Percentiles rank a stretch among this genome's conserved stretches.
phyloP scores from a whole-genome alignment of 2,888 invertebrate genomes.

The Pyrgus malvae region DNA sequence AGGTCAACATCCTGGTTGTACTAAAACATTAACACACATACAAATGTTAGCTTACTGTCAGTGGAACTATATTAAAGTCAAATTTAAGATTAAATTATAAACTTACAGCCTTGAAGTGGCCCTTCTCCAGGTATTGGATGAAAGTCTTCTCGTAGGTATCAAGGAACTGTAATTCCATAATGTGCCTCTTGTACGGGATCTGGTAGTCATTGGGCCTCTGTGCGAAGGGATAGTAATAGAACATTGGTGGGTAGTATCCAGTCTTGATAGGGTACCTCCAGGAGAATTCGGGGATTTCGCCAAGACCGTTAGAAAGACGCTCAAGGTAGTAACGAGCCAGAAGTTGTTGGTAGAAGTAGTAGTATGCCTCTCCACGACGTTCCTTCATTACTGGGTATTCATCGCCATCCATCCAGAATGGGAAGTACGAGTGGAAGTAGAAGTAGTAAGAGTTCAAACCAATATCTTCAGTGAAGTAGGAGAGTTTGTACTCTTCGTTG shows the following conservation, averaged over 20 bases:
- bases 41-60: neutral
- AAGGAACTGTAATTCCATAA: conserved; percentile 78
- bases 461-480: conserved; percentile 87
- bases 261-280: conserved; percentile 82
- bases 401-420: conserved; percentile 83
- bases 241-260: conserved; percentile 51
- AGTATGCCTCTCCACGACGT: conserved; percentile 84
- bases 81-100: neutral
- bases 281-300: conserved; percentile 83
- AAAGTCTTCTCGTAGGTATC: conserved; percentile 81
- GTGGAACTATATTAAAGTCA: neutral
- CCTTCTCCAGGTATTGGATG: conserved; percentile 75
- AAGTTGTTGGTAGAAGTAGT: conserved; percentile 85
- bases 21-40: conserved; percentile 43
- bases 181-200: conserved; percentile 71
- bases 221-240: conserved; percentile 43
- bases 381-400: conserved; percentile 73
- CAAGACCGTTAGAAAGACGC: conserved; percentile 84
- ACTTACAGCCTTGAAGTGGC: conserved; percentile 80
- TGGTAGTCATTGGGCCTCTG: conserved; percentile 72
- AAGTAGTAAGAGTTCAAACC: conserved; percentile 86
- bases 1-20: conserved; percentile 59
- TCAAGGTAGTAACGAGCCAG: conserved; percentile 87
- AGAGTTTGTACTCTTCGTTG: conserved; percentile 81
- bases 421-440: conserved; percentile 83